A percentile compares a stretch with the other conserved stretches of the same genome.
Evolutionary conservation across 2,797 vertebrate species (phyloP).

Genomic region (Ficedula albicollis): DNA sequence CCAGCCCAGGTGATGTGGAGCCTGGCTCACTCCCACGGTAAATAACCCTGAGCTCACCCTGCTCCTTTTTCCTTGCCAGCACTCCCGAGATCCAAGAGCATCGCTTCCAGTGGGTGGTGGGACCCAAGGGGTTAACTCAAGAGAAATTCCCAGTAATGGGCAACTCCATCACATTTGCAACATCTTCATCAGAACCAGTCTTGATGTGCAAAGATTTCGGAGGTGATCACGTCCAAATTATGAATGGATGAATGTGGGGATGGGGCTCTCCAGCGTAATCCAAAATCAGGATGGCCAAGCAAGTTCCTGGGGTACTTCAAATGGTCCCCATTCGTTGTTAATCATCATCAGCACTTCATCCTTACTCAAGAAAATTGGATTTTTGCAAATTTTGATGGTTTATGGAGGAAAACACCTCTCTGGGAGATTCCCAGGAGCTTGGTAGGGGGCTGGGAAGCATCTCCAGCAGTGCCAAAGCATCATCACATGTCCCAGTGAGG

Average conservation of each 20-base stretch:
- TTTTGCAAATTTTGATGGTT: neutral
- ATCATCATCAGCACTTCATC: neutral
- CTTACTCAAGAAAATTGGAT: fast-evolving
- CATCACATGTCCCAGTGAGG: fast-evolving
- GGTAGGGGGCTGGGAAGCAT: neutral
- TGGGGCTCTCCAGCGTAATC: fast-evolving
- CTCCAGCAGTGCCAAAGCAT: neutral
- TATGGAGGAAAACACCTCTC: neutral
- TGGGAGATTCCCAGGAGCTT: neutral
- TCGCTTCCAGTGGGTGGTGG: fast-evolving
- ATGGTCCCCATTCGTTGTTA: neutral
- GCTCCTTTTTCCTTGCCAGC: fast-evolving
- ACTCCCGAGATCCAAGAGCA: fast-evolving
- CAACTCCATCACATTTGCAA: fast-evolving
- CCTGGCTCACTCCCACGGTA: fast-evolving
- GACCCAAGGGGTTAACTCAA: no score
- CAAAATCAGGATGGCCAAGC: fast-evolving
- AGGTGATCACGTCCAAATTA: neutral
- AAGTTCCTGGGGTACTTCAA: neutral
- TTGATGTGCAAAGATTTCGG: neutral
- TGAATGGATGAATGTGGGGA: fast-evolving
- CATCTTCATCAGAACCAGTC: neutral
- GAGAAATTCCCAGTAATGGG: neutral
- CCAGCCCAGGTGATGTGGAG: neutral
- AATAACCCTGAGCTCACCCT: neutral